Conservation (phyloP, 2,113 vertebrate species). For the Naja naja region DNA sequence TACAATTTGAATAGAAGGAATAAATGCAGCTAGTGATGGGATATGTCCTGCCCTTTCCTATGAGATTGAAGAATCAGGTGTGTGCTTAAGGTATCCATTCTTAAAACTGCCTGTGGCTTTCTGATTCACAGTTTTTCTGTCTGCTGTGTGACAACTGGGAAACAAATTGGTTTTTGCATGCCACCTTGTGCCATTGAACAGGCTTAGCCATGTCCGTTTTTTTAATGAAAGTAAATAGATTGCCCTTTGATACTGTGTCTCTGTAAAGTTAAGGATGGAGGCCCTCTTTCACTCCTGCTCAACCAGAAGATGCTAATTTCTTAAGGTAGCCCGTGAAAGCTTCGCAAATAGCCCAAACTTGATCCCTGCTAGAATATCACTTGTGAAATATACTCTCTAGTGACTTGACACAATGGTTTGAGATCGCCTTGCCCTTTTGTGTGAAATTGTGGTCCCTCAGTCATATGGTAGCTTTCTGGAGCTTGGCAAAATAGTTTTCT, state of each 20-base stretch:
- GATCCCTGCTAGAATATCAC: neutral
- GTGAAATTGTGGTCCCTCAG: neutral
- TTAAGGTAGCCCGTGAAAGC: neutral
- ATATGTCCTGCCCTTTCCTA: neutral
- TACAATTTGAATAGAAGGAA: neutral
- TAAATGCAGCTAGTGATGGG: neutral
- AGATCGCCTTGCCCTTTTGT: neutral
- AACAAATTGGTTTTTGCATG: neutral
- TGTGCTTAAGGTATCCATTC: neutral
- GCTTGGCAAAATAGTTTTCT: neutral
- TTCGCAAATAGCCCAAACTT: neutral
- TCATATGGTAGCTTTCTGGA: neutral
- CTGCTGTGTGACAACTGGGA: neutral
- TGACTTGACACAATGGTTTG: neutral
- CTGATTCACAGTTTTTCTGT: neutral
- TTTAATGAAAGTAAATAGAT: neutral
- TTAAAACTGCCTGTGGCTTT: neutral
- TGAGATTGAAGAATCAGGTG: neutral
- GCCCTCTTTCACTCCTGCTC: neutral
- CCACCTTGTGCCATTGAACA: neutral
- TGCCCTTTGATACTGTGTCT: neutral
- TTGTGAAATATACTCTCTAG: neutral
- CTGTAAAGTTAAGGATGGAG: neutral
- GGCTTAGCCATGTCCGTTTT: neutral
- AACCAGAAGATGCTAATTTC: neutral